Base-by-base conservation (phyloP, 35 echinoderm and acorn worm species). In the Lytechinus variegatus region DNA sequence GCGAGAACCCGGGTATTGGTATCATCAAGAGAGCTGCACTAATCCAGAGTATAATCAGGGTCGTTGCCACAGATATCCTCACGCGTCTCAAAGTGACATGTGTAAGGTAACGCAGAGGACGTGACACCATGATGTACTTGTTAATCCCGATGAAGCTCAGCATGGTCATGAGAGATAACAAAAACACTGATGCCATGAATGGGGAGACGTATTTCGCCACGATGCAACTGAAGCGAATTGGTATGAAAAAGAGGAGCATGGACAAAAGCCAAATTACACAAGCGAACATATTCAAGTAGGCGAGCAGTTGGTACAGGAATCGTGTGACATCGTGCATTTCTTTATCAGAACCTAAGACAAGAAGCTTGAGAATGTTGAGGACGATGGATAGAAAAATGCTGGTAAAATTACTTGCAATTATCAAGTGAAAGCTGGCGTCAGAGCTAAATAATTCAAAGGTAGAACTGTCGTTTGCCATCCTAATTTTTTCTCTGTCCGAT, bases 301-400 rank as follows among this genome's bases (percentile, higher is more conserved):
- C 52, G 10, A 93, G 92, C 7, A 93, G 54, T 57, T 93, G 53
- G 92, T 55, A 93, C 53, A 93, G 92, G 53, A 55, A 93, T 57
- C 92, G 92, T 16, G 92, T 93, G 9, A 93, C 92, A 44, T 93
- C 92, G 28, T 93, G 92, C 92, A 93, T 93, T 27, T 93, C 92
- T 54, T 54, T 33, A 93, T 93, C 92, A 13, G 11, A 10, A 28
- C 92, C 29, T 4, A 93, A n/a, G 5, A 57, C 92, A 1, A 93
- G 52, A 19, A 93, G 92, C 10, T 57, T 4, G n/a, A 57, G 27
- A 27, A 93, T 57, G 55, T 93, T 93, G 54, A 93, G 92, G 28
- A 54, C 5, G 12, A 27, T 57, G 27, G 53, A 93, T 33, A 57
- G 53, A 54, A 57, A 28, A 10, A 12, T n/a, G 52, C 29, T 53